Conservation (phyloP, 1,140 invertebrate species). For the Drosophila watanabei region DNA sequence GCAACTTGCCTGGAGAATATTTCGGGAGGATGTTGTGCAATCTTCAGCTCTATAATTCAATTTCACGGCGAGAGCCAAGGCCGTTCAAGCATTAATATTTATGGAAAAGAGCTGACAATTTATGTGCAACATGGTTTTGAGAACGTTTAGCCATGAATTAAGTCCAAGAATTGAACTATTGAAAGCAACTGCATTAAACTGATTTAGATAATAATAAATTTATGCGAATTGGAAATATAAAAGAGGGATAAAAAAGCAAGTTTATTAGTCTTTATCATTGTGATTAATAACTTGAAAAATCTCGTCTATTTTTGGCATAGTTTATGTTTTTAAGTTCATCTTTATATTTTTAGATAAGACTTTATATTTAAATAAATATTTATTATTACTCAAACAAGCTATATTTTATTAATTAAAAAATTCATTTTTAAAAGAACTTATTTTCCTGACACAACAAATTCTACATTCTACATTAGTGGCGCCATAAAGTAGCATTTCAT, state of each 20-base stretch:
- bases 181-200: too few relatives aligned
- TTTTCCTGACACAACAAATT: not conserved
- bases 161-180: not conserved
- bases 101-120: slow-evolving; percentile 1
- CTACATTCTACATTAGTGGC: slow-evolving; percentile 1
- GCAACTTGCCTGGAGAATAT: not conserved
- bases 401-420: too few relatives aligned
- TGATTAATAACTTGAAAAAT: not conserved
- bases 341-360: not conserved
- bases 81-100: slow-evolving; percentile 4
- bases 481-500: not conserved
- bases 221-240: too few relatives aligned
- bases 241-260: not conserved
- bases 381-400: not conserved
- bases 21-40: slow-evolving; percentile 11
- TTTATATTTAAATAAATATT: not conserved
- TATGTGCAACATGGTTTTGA: not conserved
- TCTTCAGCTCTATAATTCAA: slow-evolving; percentile 27
- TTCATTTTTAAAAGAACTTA: too few relatives aligned
- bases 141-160: not conserved
- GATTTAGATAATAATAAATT: not conserved
- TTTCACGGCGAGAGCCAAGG: slow-evolving; percentile 1
- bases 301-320: not conserved
- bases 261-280: not conserved
- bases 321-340: not conserved